Evolutionary conservation across 2,113 vertebrate species (phyloP).

Genomic region (Oreochromis aureus): DNA sequence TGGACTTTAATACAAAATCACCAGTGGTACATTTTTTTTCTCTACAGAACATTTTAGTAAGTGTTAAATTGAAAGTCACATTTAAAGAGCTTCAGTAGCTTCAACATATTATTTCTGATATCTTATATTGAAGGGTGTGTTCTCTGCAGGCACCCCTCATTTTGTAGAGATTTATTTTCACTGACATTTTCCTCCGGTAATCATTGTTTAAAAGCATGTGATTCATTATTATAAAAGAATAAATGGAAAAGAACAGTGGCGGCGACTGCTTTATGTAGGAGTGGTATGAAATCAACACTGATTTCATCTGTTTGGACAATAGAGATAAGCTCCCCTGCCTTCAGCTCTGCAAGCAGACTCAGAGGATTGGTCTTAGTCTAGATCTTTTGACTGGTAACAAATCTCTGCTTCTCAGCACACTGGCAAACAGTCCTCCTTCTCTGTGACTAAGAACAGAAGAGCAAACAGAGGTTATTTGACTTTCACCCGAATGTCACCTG

Average conservation of each 20-base stretch:
- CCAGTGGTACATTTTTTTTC: neutral
- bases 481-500: neutral
- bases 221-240: neutral
- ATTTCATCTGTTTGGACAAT: slow-evolving; percentile 40
- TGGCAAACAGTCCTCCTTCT: neutral
- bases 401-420: slow-evolving; percentile 27
- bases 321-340: slow-evolving; percentile 22
- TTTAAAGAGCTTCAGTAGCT: neutral
- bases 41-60: rapidly evolving
- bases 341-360: slow-evolving; percentile 1
- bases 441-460: neutral
- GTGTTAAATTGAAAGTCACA: neutral
- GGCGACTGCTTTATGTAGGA: neutral
- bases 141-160: neutral
- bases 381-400: neutral
- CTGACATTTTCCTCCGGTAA: rapidly evolving
- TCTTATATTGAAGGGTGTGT: neutral
- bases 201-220: neutral
- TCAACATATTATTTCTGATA: rapidly evolving
- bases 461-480: slow-evolving; percentile 35
- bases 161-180: neutral
- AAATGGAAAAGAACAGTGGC: neutral
- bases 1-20: neutral
- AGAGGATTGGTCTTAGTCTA: neutral
- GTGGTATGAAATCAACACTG: neutral